Evolutionary conservation across 2,797 vertebrate genomes (phyloP), one percentile per base, ranked within the genome.

Genomic region (Triplophysa bombifrons): DNA sequence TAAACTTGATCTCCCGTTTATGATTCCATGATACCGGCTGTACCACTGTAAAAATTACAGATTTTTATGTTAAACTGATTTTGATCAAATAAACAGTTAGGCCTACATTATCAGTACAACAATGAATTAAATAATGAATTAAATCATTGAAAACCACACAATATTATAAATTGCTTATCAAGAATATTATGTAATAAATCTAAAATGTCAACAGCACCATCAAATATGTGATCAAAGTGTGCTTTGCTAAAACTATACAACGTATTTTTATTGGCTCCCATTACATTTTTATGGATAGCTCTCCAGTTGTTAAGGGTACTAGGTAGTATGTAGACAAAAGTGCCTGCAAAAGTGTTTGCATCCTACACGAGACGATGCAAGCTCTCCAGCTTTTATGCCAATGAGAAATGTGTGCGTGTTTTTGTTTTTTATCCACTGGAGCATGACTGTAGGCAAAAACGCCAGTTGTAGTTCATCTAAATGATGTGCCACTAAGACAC

Each of bases 401-500:
- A 38, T 41, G 2, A 22, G n/a, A 30, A 22, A 51, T 41, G 9
- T 41, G 38, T 41, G 41, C 41, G 6, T 41, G 10, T 1, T 17
- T 64, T 64, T 55, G 4, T 22, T 50, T 22, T 17, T 53, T 14
- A 56, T 46, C 34, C 64, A 67, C 63, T 56, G 17, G 22, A 27
- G 50, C 12, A 58, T 76, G 38, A 46, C 17, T 68, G 61, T 38
- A 48, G 41, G 64, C 9, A 58, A 92, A 94, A 94, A 92, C 90
- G 89, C 83, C 91, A 88, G 91, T 93, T 93, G 92, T 91, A 89
- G 91, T 93, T 93, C 91, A 92, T 91, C 85, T 86, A 83, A 87
- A 88, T 87, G 89, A 90, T 84, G 81, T 90, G 91, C 91, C 91
- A 89, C 90, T 89, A 87, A 90, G 92, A 91, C 89, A 88, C 90